These are phyloP conservation scores for Sitobion miscanthi DNA, from an alignment of 1,140 invertebrate species.

Conservation along the genomic window DNA sequence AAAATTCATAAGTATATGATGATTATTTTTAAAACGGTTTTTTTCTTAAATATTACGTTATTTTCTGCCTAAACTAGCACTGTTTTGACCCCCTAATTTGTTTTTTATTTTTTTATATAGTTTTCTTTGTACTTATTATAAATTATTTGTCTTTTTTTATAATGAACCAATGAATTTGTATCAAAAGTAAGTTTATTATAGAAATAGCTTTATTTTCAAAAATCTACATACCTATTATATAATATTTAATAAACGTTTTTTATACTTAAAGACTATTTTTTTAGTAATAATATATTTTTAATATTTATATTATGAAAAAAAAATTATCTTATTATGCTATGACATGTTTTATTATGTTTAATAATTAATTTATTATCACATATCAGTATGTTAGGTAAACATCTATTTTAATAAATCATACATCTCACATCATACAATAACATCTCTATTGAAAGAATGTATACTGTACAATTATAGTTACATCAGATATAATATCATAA, in stretches of 20 bases:
- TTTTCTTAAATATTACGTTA: background rate
- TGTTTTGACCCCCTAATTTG: background rate
- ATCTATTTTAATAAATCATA: background rate
- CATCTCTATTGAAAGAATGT: background rate
- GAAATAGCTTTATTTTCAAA: background rate
- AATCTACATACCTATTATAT: background rate
- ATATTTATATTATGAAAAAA: background rate
- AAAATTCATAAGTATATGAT: background rate
- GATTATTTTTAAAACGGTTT: too few relatives aligned
- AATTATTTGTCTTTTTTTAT: background rate
- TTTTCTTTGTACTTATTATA: background rate
- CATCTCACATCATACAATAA: background rate
- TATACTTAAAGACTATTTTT: background rate
- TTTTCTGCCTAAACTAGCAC: background rate
- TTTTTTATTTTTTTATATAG: background rate
- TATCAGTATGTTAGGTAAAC: background rate
- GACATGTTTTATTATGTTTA: background rate
- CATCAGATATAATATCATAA: background rate
- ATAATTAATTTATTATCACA: background rate
- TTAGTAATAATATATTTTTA: background rate
- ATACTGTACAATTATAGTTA: background rate
- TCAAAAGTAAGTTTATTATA: background rate
- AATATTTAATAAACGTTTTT: background rate
- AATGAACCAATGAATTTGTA: too few relatives aligned
- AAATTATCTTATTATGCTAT: background rate